Evolutionary conservation across 2,113 vertebrate species (phyloP), one percentile per base, ranked within the genome.

Genomic region (Crocuta crocuta): DNA sequence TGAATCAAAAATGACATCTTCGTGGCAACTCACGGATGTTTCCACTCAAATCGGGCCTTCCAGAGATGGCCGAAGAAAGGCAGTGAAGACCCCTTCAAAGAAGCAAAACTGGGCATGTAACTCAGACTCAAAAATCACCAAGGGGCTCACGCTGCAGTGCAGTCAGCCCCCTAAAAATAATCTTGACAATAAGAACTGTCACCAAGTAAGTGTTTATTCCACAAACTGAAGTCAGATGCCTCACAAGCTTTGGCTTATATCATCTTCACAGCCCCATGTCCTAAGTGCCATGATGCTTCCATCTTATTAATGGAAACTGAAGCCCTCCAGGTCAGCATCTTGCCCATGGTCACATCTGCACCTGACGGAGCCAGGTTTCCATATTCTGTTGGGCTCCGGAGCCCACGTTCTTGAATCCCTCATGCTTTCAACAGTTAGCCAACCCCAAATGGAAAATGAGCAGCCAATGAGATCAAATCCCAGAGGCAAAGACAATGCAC

Each of bases 1-100:
- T 17, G 76, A 92, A 96, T 94, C 71, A 94, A 93, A 98, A 97
- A 81, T 82, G 80, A 95, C 65, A 95, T 96, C 89, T 96, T 90
- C 50, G 26, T 88, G 87, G 91, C 65, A 95, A 97, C 19, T 39
- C 53, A 66, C 1, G 48, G 83, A 91, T 82, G 70, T 73, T 96
- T 91, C 81, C 95, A 95, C 33, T 79, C 81, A 94, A 70, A 96
- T 0, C 15, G 78, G 55, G 39, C 33, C 33, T 50, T 89, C 28
- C 58, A 82, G 82, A 78, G 35, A 39, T 13, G 4, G 87, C 39
- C 48, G 70, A 48, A 53, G 79, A 93, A 92, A 89, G 68, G 33
- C 4, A 4, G 31, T 16, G 9, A 74, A 93, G 74, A 85, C 35
- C 48, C 66, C 83, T 92, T 74, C 17, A 7, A 95, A 88, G 58